Evolutionary conservation across 1,140 invertebrate genomes (phyloP), one percentile per base, ranked within the genome.

Genomic region (Pseudomyrmex cubaensis): DNA sequence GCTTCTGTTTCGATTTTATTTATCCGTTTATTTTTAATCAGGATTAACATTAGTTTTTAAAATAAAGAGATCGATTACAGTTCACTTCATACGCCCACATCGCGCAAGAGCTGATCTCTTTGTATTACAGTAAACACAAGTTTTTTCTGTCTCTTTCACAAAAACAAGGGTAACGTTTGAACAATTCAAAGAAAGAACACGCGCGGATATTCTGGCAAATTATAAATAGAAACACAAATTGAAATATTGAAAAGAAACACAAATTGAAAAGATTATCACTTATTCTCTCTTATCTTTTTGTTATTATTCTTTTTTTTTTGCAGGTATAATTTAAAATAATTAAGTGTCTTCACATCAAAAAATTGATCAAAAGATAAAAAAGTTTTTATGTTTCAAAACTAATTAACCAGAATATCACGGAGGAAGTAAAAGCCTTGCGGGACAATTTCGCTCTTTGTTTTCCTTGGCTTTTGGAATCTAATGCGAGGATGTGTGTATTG

Each of bases 371-470:
- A 35, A 35, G 35, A 35, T 35, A 35, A 35, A 35, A 35, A 35
- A 5, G 50, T 13, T 22, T 17, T 8, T 9, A n/a, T 15, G 63
- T 20, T 54, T 17, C n/a, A n/a, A 66, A 17, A 12, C 46, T 80
- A 84, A 84, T 84, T 61, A 50, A 80, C 75, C 75, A 67, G 82
- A 84, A 84, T 80, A 78, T 54, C 74, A 46, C n/a, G 56, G 7
- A 80, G 63, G 62, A 57, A 80, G 8, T 67, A 13, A 46, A 89
- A 89, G 87, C 87, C 72, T 89, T 86, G 87, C 80, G 57, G 87
- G 87, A 61, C 85, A 46, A 13, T 86, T 75, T 25, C 73, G 70
- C 54, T 87, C 74, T 83, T 17, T 78, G 22, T 59, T 83, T 87
- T 35, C 35, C 61, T 64, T 87, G 75, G 76, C 66, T 87, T 70